Percentiles rank a stretch among this genome's conserved stretches.
Conservation (phyloP, 2,888 invertebrate species). For the Galerucella pusilla region DNA sequence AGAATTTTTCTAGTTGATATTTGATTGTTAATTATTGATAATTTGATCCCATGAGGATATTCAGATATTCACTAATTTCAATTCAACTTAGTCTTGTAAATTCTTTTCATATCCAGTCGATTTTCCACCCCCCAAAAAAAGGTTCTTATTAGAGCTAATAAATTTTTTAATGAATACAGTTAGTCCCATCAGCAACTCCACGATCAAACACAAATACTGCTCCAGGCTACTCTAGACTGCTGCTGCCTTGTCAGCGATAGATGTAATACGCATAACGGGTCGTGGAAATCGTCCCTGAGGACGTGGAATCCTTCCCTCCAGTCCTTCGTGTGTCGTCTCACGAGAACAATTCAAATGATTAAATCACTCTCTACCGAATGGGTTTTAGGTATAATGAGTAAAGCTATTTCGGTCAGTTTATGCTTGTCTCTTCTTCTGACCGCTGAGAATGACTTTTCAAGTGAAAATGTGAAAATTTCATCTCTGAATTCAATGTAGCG, state of each 20-base stretch:
- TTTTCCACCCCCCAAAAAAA: too few relatives aligned
- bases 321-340: constrained; percentile 45
- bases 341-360: constrained; percentile 52
- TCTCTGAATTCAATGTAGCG: not conserved
- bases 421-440: not conserved
- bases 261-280: constrained; percentile 9
- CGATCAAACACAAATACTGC: not conserved
- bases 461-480: not conserved
- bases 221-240: not conserved
- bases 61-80: too few relatives aligned
- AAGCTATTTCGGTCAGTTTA: constrained; percentile 37
- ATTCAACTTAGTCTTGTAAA: too few relatives aligned
- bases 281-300: constrained; percentile 22
- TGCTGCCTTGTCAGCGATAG: constrained; percentile 18
- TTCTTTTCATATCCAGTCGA: too few relatives aligned
- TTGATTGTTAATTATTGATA: too few relatives aligned
- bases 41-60: too few relatives aligned
- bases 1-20: too few relatives aligned
- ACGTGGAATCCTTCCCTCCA: constrained; percentile 5
- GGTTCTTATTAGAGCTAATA: not conserved
- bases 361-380: constrained; percentile 48
- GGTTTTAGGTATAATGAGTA: constrained; percentile 46
- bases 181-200: not conserved
- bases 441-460: constrained; percentile 2
- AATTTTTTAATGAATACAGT: not conserved